Percentiles rank a stretch among this genome's conserved stretches.
Evolutionary conservation across 2,113 vertebrate species (phyloP).

Genomic region (Mirza zaza): DNA sequence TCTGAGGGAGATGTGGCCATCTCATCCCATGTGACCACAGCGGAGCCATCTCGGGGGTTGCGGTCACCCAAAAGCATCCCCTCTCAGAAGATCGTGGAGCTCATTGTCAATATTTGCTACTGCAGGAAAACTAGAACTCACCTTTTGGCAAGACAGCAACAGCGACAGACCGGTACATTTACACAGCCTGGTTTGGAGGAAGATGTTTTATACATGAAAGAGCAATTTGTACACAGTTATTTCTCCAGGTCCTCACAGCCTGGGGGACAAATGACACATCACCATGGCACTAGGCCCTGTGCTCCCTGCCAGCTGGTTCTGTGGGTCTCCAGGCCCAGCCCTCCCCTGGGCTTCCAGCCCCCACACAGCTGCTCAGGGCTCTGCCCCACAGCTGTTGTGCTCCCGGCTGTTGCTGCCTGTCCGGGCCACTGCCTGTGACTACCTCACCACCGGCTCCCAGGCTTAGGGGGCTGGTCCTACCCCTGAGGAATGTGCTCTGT

Average conservation of each 20-base stretch:
- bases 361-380: slow-evolving; percentile 5
- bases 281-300: background rate
- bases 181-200: background rate
- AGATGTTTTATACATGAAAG: background rate
- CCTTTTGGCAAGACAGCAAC: background rate
- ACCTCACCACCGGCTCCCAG: background rate
- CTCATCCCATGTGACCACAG: background rate
- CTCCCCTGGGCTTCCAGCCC: background rate
- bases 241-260: background rate
- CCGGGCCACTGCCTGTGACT: fast-evolving
- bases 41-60: background rate
- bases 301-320: background rate
- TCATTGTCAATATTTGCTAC: background rate
- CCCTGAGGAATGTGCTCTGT: background rate
- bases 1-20: background rate
- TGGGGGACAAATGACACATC: background rate
- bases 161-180: background rate
- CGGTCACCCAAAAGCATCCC: background rate
- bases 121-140: background rate
- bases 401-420: background rate
- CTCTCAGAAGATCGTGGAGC: background rate
- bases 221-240: background rate
- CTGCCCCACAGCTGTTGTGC: background rate
- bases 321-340: background rate
- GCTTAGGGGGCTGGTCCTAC: fast-evolving